A percentile compares a stretch with the other conserved stretches of the same genome.
phyloP scores from a whole-genome alignment of 37 sponge, comb jelly and placozoan species.

The Spongia lamella region DNA sequence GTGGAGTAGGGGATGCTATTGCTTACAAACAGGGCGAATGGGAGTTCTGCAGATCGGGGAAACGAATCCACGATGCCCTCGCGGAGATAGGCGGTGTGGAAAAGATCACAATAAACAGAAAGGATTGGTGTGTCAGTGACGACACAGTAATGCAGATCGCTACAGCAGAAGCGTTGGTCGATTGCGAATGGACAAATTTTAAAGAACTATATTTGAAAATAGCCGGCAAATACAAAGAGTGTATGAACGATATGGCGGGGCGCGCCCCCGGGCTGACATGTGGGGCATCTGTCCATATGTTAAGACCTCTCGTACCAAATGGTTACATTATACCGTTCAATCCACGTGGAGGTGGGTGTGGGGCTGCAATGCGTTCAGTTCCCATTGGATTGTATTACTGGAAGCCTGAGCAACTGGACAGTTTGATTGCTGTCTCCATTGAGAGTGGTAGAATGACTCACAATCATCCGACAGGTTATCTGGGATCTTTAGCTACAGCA shows the following conservation, averaged over 20 bases:
- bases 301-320: neutral
- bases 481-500: slow-evolving; percentile 47
- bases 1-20: slow-evolving; percentile 83
- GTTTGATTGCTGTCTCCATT: slow-evolving; percentile 34
- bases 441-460: slow-evolving; percentile 65
- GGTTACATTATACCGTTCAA: slow-evolving; percentile 43
- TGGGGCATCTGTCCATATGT: neutral
- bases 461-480: slow-evolving; percentile 59
- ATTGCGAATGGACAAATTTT: slow-evolving; percentile 13
- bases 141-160: slow-evolving; percentile 60
- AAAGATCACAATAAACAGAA: slow-evolving; percentile 31
- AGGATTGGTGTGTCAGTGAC: slow-evolving; percentile 50
- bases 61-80: slow-evolving; percentile 53
- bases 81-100: slow-evolving; percentile 56
- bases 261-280: slow-evolving; percentile 37
- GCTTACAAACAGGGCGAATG: slow-evolving; percentile 82
- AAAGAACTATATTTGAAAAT: slow-evolving; percentile 15
- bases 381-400: slow-evolving; percentile 48
- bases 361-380: slow-evolving; percentile 54
- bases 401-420: slow-evolving; percentile 41
- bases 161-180: slow-evolving; percentile 45
- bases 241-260: slow-evolving; percentile 45
- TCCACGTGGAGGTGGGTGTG: slow-evolving; percentile 40
- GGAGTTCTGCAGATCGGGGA: slow-evolving; percentile 75
- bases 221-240: slow-evolving; percentile 33